These are phyloP conservation scores for Macrotus californicus DNA, from an alignment of 2,113 vertebrate genomes.

Conservation along the genomic window DNA sequence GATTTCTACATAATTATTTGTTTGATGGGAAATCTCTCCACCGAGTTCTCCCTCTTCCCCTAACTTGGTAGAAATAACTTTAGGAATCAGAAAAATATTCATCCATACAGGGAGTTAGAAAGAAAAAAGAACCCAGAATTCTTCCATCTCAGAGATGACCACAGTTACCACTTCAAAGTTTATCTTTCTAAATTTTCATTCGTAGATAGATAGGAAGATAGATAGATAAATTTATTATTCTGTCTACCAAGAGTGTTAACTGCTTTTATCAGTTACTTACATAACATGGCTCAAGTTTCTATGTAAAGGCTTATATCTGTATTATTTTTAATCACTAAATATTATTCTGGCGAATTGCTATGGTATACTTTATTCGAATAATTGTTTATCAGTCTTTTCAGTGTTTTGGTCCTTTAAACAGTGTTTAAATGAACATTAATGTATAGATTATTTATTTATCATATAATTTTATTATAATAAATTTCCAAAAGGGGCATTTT, in stretches of 20 bases:
- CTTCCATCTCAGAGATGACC: neutral
- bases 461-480: neutral
- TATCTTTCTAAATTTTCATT: constrained; percentile 2
- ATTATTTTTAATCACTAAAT: neutral
- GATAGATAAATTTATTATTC: neutral
- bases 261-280: neutral
- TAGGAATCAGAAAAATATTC: neutral
- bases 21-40: neutral
- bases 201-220: neutral
- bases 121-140: neutral
- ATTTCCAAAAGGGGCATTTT: neutral
- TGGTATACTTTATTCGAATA: neutral
- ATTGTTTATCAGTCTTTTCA: neutral
- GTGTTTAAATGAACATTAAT: neutral
- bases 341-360: neutral
- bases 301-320: neutral
- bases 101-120: neutral
- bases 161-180: neutral
- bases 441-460: neutral
- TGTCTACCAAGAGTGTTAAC: neutral
- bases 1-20: neutral
- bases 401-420: neutral
- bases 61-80: neutral
- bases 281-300: neutral
- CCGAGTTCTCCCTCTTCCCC: neutral